These are phyloP conservation scores for Chionoecetes opilio DNA, from an alignment of 1,140 invertebrate species.

Conservation along the genomic window DNA sequence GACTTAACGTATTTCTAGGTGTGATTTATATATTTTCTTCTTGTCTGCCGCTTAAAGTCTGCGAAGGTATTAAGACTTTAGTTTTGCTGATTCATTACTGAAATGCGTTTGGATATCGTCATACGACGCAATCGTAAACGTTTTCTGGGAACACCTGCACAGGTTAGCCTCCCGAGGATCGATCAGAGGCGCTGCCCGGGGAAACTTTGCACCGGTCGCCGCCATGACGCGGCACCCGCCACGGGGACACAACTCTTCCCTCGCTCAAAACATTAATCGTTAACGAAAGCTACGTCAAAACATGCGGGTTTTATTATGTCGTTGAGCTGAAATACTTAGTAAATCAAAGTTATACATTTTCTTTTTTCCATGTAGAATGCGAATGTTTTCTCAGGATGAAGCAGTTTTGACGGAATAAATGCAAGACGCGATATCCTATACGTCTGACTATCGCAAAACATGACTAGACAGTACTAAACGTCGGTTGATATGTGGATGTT, in stretches of 20 bases:
- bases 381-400: too few species aligned
- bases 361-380: too few species aligned
- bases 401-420: too few species aligned
- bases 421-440: too few species aligned
- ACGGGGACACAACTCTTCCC: background rate
- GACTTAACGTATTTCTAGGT: background rate
- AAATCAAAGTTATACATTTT: too few species aligned
- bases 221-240: background rate
- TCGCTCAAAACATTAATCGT: background rate
- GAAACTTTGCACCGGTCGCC: background rate
- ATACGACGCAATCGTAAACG: background rate
- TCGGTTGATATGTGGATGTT: too few species aligned
- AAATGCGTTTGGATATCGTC: background rate
- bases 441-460: too few species aligned
- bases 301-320: too few species aligned
- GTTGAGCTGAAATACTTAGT: too few species aligned
- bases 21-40: background rate
- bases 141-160: background rate
- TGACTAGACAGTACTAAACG: too few species aligned
- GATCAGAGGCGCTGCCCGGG: background rate
- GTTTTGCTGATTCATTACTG: background rate
- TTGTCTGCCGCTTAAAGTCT: background rate
- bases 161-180: slow-evolving; percentile 1
- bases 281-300: background rate
- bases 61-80: background rate